Base-by-base conservation (phyloP, 2,113 vertebrate species). In the Dissostichus mawsoni region DNA sequence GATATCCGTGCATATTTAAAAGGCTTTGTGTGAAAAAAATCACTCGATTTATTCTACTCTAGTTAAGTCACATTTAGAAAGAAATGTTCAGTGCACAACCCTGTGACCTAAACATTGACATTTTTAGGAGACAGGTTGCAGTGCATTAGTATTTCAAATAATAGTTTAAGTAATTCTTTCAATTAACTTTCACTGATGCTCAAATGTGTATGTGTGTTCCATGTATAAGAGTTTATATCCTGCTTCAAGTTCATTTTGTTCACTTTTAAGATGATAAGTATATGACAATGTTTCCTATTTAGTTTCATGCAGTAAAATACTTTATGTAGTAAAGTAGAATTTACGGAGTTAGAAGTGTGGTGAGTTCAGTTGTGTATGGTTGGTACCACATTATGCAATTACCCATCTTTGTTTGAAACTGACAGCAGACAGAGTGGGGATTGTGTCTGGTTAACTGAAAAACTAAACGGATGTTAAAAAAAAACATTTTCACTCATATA, bases 1-100 rank as follows among this genome's bases (percentile, higher is more conserved):
- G 48, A 85, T 74, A 81, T 86, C 73, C 64, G 66, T 80, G 76
- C 80, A 85, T 81, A 87, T 87, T 89, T 81, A 87, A 85, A 89
- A 88, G 72, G 86, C 65, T 86, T 84, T 82, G 64, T 80, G 80
- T 88, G 74, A 55, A 75, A 87, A 41, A 41, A 87, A 78, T 61
- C 73, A 76, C 65, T 75, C 13, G 51, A 18, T 41, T 74, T 68
- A 83, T 81, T 71, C 59, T 57, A 66, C 59, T 76, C 44, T 33
- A 86, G n/a, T 74, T 64, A 55, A 88, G 62, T 76, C 67, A 71
- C 61, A 78, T 58, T 63, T 67, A 72, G 62, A 78, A 65, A 58
- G 83, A 68, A 71, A 70, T 76, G 76, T 85, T 67, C 74, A 81
- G 87, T 85, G 29, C 29, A 29, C 29, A 29, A 29, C 29, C 29